Base-by-base conservation (phyloP, 2,888 invertebrate genomes). In the Balanococcus diminutus region DNA sequence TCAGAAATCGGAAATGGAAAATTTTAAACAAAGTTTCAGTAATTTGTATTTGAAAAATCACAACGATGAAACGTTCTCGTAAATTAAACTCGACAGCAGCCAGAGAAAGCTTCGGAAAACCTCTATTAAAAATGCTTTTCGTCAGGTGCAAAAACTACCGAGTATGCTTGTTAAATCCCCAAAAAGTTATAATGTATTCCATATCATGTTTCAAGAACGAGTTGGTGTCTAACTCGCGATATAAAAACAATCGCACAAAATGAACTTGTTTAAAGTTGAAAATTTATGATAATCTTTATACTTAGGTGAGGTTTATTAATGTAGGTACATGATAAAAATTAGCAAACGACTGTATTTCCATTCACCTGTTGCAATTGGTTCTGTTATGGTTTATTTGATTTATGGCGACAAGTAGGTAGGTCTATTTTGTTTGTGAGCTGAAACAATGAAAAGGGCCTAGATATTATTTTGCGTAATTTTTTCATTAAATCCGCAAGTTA, bases 121-220 rank as follows among this genome's bases (percentile, higher is more conserved):
- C 36, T 8, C 75, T 36, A 79, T 79, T 79, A 79, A 79, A 79
- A 79, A 79, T 79, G 75, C 31, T n/a, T 72, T 36, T 79, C 75
- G 36, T 36, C 31, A 36, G 36, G 22, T 79, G 75, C 75, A 79
- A 79, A 79, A 79, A 79, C 36, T 79, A 79, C 19, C n/a, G n/a
- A n/a, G n/a, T n/a, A n/a, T n/a, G 2, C 19, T 79, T 32, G 67
- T 19, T 36, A 79, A 79, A 36, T 79, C 36, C 36, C 28, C 9
- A 11, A 36, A 79, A 79, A 79, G 75, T 79, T 79, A 79, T 79
- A 79, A 79, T 79, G 22, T 79, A 79, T 79, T 79, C 75, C 19
- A 79, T 36, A 8, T 36, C 75, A 36, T 36, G 36, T 36, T 79
- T 79, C 19, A 79, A 36, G 22, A n/a, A n/a, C n/a, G n/a, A n/a